Evolutionary conservation across 1,140 invertebrate species (phyloP), one percentile per base, ranked within the genome.

Genomic region (Cylas formicarius): DNA sequence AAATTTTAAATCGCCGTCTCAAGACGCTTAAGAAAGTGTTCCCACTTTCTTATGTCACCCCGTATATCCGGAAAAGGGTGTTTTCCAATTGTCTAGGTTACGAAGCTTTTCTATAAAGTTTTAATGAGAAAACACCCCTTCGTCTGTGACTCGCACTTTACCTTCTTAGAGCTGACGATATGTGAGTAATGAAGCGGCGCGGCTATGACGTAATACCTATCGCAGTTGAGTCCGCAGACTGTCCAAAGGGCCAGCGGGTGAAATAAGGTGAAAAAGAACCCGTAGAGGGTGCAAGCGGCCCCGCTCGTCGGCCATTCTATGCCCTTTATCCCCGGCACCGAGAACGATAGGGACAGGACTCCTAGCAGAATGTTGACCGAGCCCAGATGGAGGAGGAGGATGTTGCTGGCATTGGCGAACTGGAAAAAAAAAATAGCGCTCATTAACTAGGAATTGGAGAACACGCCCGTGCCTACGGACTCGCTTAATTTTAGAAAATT

Each of bases 221-320:
- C 84, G 50, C 81, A 84, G 58, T 86, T 85, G 24, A 87, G 67
- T 16, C 83, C 84, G 40, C 82, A 83, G 2, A 88, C 75, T 1
- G 83, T 86, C 84, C 84, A 88, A 20, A 86, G 68, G 10, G 80
- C 76, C 19, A 86, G 69, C 0, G 83, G 81, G 53, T 86, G 82
- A 9, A 88, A 65, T 0, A 84, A 69, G 4, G 79, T 77, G 45
- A 83, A 72, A 2, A 86, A 60, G 54, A 79, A 80, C 19, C 78
- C 79, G 36, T 77, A 72, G 0, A 80, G 59, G 0, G 72, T 68
- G 60, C 81, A 84, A 48, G 71, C 69, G 1, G 72, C 68, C 41
- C 73, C 72, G 14, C 72, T 51, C 38, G 58, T 42, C 53, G 68
- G 54, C 74, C 71, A 72, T 51, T 65, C 62, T 31, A 29, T 39